A percentile compares a stretch with the other conserved stretches of the same genome.
Evolutionary conservation across 2,888 invertebrate genomes (phyloP).

Genomic region (Silvanus unidentatus): DNA sequence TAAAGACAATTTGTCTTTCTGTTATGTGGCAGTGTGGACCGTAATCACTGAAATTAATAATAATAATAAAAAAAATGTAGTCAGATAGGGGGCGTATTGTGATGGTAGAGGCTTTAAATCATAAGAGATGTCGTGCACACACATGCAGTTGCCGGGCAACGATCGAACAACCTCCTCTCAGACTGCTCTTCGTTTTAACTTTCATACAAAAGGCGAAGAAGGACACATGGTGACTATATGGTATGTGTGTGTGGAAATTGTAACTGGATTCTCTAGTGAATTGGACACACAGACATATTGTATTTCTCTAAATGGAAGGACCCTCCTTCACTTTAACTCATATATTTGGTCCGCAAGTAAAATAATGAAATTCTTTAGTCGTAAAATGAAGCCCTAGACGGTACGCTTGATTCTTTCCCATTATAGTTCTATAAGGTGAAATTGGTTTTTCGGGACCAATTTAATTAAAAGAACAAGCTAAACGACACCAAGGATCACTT

Average conservation of each 20-base stretch:
- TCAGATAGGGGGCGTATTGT: too few relatives aligned
- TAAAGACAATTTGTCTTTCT: too few relatives aligned
- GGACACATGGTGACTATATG: slow-evolving; percentile 1
- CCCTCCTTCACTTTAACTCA: neutral
- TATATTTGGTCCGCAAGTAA: slow-evolving; percentile 1
- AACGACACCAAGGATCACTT: slow-evolving; percentile 5
- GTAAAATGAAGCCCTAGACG: neutral
- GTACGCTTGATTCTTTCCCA: too few relatives aligned
- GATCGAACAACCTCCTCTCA: neutral
- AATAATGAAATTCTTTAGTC: slow-evolving; percentile 1
- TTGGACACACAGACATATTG: slow-evolving; percentile 1
- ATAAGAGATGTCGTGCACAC: slow-evolving; percentile 1
- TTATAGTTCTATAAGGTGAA: too few relatives aligned
- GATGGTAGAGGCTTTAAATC: neutral
- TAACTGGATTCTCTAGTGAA: slow-evolving; percentile 1
- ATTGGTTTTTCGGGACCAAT: slow-evolving; percentile 2
- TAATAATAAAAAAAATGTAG: too few relatives aligned
- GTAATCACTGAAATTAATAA: too few relatives aligned
- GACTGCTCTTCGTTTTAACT: too few relatives aligned
- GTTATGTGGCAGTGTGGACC: too few relatives aligned
- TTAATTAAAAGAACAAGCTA: slow-evolving; percentile 4
- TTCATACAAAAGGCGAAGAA: neutral
- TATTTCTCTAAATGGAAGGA: slow-evolving; percentile 5
- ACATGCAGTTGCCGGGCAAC: slow-evolving; percentile 3
- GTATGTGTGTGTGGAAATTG: neutral